These are phyloP conservation scores for Talpa occidentalis DNA, from an alignment of 2,113 vertebrate species.

Conservation along the genomic window DNA sequence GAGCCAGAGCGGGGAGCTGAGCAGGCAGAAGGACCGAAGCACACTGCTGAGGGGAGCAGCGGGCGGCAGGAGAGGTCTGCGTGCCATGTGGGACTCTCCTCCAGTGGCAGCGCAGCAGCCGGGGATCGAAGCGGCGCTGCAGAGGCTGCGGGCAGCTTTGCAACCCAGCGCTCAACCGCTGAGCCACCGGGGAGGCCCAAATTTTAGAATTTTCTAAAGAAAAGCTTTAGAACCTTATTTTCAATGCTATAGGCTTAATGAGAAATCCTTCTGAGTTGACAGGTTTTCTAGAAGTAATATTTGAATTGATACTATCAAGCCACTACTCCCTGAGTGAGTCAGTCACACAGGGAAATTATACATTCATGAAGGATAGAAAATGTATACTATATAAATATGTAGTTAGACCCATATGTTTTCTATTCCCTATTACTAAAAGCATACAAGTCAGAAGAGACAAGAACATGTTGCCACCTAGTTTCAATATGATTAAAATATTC, in stretches of 20 bases:
- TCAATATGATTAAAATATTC: conserved; percentile 17
- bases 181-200: too few relatives aligned
- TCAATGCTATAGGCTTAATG: background rate
- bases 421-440: conserved; percentile 21
- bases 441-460: background rate
- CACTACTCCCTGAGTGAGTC: background rate
- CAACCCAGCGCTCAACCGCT: too few relatives aligned
- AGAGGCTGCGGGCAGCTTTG: too few relatives aligned
- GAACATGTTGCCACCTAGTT: background rate
- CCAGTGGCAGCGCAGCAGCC: too few relatives aligned
- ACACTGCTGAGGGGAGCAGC: too few relatives aligned
- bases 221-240: background rate
- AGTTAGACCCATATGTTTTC: conserved; percentile 18
- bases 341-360: conserved; percentile 10
- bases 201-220: conserved; percentile 4
- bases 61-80: too few relatives aligned
- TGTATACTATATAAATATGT: background rate
- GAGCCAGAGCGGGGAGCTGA: too few relatives aligned
- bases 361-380: background rate
- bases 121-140: too few relatives aligned
- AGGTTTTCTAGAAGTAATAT: background rate
- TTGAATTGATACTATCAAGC: background rate
- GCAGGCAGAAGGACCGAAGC: too few relatives aligned
- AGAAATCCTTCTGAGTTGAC: background rate
- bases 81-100: too few relatives aligned